These are phyloP conservation scores for Mizuhopecten yessoensis DNA, from an alignment of 1,140 invertebrate genomes.

Conservation along the genomic window DNA sequence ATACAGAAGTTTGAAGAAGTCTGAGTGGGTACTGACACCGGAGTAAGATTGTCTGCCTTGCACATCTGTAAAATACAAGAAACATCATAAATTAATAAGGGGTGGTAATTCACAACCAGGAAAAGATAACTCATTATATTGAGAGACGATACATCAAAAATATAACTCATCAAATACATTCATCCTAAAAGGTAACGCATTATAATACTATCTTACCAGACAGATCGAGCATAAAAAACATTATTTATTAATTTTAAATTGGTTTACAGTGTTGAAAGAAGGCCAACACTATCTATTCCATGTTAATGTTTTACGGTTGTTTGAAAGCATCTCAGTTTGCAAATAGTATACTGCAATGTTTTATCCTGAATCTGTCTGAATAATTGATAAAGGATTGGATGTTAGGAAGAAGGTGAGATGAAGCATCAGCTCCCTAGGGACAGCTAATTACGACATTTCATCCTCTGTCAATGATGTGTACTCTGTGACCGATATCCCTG, in stretches of 20 bases:
- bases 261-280: neutral
- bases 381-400: neutral
- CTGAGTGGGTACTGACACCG: neutral
- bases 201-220: neutral
- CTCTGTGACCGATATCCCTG: neutral
- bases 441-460: no score
- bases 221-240: neutral
- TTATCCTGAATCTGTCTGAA: neutral
- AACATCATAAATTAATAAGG: neutral
- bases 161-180: no score
- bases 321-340: neutral
- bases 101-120: neutral
- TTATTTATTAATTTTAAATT: neutral
- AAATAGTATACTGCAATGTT: neutral
- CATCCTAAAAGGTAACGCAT: neutral
- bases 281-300: neutral
- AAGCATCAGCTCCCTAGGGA: neutral
- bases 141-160: no score
- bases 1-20: neutral
- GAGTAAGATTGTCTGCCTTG: neutral
- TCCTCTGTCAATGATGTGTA: neutral
- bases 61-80: constrained; percentile 21
- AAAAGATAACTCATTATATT: neutral
- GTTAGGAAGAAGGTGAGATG: neutral
- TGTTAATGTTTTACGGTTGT: neutral